phyloP scores from a whole-genome alignment of 2,888 invertebrate species.

The Spodoptera picta region DNA sequence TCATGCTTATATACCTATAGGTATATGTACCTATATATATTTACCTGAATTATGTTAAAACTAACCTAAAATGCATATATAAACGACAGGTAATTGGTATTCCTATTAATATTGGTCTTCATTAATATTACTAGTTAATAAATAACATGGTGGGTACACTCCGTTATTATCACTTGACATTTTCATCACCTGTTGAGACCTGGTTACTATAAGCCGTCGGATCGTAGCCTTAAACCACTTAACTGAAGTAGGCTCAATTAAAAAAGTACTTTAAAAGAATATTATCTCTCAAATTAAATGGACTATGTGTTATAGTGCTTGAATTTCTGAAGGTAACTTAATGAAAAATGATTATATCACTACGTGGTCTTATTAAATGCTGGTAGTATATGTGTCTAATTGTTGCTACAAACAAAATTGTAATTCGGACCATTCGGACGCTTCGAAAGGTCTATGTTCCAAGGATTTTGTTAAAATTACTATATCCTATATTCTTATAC shows the following conservation, averaged over 20 bases:
- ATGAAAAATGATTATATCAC: constrained; percentile 31
- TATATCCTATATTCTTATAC: too few relatives aligned
- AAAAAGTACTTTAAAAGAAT: constrained; percentile 45
- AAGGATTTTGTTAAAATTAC: too few relatives aligned
- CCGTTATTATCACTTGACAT: constrained; percentile 65
- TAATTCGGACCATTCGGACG: too few relatives aligned
- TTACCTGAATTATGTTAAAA: neutral
- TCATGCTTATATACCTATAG: too few relatives aligned
- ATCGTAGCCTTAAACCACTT: constrained; percentile 41
- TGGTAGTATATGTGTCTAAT: constrained; percentile 12
- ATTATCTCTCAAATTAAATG: constrained; percentile 51
- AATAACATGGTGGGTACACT: constrained; percentile 43
- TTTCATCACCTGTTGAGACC: constrained; percentile 64
- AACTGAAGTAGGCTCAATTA: constrained; percentile 48
- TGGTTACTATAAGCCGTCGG: constrained; percentile 46
- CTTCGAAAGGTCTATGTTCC: too few relatives aligned
- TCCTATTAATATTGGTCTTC: constrained; percentile 38
- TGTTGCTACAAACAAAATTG: neutral
- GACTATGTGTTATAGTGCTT: constrained; percentile 43
- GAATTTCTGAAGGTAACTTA: constrained; percentile 35
- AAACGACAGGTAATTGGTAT: constrained; percentile 28
- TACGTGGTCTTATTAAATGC: constrained; percentile 9
- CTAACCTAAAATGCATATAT: neutral
- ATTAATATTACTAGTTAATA: constrained; percentile 55
- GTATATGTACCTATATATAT: too few relatives aligned